Evolutionary conservation across 2,797 vertebrate genomes (phyloP).

Genomic region (Darevskia nairensis): DNA sequence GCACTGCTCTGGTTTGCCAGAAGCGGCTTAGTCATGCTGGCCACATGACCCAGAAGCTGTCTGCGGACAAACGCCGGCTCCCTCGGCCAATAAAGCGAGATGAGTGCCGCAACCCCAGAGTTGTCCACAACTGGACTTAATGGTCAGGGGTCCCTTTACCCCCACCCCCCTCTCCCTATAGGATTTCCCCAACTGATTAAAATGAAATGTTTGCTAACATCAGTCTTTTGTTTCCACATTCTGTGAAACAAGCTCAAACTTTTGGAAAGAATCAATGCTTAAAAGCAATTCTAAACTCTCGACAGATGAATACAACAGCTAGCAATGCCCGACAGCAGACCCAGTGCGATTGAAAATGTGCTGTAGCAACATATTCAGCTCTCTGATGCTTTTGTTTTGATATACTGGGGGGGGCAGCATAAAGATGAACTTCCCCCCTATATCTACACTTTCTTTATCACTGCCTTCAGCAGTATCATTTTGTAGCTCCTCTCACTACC

Average conservation of each 20-base stretch:
- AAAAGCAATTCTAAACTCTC: not conserved
- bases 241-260: not conserved
- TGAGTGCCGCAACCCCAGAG: too few species aligned
- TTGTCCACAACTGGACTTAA: too few species aligned
- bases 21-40: too few species aligned
- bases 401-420: constrained; percentile 13
- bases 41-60: too few species aligned
- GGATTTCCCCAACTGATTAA: not conserved
- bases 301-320: not conserved
- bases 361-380: not conserved
- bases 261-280: not conserved
- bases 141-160: too few species aligned
- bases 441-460: not conserved
- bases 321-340: not conserved
- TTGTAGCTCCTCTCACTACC: not conserved
- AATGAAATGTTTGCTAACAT: not conserved
- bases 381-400: constrained; percentile 2
- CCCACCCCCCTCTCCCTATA: too few species aligned
- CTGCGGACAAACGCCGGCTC: too few species aligned
- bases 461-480: not conserved
- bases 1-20: too few species aligned
- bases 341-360: not conserved
- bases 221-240: not conserved
- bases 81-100: too few species aligned
- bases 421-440: not conserved